Percentiles rank a stretch among this genome's conserved stretches.
These are phyloP conservation scores for Bergia puertoricense DNA, from an alignment of 92 coral and sea anemone genomes.

Conservation along the genomic window DNA sequence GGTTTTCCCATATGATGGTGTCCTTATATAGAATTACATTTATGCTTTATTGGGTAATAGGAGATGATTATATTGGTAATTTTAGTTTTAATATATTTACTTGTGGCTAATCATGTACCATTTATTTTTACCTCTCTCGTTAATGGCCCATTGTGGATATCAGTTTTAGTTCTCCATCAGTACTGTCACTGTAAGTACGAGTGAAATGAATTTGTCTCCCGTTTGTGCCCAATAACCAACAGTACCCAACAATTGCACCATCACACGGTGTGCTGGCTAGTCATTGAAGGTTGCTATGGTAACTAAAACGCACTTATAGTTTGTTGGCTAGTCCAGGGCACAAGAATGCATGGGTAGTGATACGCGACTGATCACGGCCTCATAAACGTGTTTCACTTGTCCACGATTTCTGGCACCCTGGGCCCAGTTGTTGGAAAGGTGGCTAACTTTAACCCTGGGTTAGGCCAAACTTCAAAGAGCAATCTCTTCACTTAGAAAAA, in stretches of 20 bases:
- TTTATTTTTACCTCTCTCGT: conserved; percentile 4
- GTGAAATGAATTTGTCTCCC: background rate
- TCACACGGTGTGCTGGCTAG: background rate
- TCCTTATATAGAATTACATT: background rate
- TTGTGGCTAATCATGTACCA: conserved; percentile 15
- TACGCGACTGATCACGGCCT: no score
- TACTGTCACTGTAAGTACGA: conserved; percentile 42
- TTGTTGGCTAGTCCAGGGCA: no score
- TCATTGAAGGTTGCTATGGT: background rate
- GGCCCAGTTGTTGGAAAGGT: no score
- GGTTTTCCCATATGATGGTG: no score
- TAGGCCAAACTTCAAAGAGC: no score
- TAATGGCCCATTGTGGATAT: conserved; percentile 38
- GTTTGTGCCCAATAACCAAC: background rate
- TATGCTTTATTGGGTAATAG: background rate
- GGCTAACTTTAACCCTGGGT: no score
- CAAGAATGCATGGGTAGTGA: no score
- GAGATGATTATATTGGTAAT: background rate
- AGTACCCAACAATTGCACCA: background rate
- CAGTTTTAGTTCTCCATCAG: conserved; percentile 46
- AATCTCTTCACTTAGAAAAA: no score
- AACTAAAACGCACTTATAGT: no score
- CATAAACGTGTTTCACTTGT: no score
- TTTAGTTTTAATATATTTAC: background rate
- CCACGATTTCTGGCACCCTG: no score